Evolutionary conservation across 2,888 invertebrate genomes (phyloP).

Genomic region (Caenorhabditis sp.): DNA sequence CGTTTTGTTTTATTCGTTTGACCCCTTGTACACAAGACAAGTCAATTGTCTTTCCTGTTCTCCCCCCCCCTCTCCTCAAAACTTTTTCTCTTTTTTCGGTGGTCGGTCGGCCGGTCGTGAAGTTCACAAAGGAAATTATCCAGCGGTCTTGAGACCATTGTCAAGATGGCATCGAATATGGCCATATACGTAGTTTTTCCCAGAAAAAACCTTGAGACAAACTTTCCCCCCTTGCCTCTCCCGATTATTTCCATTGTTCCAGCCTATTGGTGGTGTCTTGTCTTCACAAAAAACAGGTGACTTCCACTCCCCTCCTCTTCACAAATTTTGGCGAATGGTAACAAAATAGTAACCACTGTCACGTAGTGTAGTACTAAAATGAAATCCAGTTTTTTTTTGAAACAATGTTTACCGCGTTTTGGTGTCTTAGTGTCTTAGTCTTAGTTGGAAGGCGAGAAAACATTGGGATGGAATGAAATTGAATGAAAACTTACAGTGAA

Average conservation of each 20-base stretch:
- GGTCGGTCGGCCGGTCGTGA: too few relatives aligned
- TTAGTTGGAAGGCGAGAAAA: background rate
- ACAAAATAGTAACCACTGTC: slow-evolving; percentile 55
- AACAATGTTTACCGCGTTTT: slow-evolving; percentile 3
- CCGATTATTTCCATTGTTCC: too few relatives aligned
- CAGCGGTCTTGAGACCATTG: background rate
- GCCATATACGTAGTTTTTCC: too few relatives aligned
- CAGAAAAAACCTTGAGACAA: slow-evolving; percentile 26
- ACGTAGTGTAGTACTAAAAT: slow-evolving; percentile 59
- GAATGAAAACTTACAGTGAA: too few relatives aligned
- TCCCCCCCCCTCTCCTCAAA: too few relatives aligned
- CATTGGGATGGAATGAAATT: slow-evolving; percentile 23
- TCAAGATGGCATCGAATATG: background rate
- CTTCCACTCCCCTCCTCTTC: slow-evolving; percentile 16
- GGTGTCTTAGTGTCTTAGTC: too few relatives aligned
- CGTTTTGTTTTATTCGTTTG: too few relatives aligned
- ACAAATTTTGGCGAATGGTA: too few relatives aligned
- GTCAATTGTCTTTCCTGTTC: slow-evolving; percentile 39
- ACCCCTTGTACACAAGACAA: slow-evolving; percentile 31
- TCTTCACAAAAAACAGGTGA: slow-evolving; percentile 50
- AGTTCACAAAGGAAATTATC: slow-evolving; percentile 10
- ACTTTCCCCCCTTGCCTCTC: too few relatives aligned
- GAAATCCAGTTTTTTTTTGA: slow-evolving; percentile 51
- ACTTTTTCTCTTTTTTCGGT: too few relatives aligned
- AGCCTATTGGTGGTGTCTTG: background rate